These are phyloP conservation scores for Sinella curviseta DNA, from an alignment of 1,140 invertebrate species.

Conservation along the genomic window DNA sequence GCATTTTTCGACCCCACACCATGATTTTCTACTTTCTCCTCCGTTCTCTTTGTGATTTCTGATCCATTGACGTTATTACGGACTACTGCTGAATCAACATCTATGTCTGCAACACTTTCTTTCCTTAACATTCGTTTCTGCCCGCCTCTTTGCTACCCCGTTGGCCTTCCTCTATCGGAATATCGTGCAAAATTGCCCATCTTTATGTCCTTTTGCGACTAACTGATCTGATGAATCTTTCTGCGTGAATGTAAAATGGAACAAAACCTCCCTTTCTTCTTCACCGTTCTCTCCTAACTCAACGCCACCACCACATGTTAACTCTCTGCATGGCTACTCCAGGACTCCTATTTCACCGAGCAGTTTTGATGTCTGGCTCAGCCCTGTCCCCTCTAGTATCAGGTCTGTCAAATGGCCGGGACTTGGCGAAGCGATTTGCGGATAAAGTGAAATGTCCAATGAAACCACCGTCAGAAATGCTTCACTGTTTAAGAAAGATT, in stretches of 20 bases:
- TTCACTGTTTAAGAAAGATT: constrained; percentile 47
- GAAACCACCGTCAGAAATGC: constrained; percentile 47
- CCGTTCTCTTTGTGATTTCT: background rate
- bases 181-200: background rate
- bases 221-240: background rate
- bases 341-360: constrained; percentile 88
- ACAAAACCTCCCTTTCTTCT: constrained; percentile 4
- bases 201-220: background rate
- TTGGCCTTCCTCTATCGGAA: no score
- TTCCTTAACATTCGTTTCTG: background rate
- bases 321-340: constrained; percentile 40
- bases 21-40: no score
- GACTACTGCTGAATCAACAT: constrained; percentile 14
- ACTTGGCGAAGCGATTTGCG: constrained; percentile 47
- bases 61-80: background rate
- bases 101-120: background rate
- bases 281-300: no score
- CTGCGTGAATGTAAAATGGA: background rate
- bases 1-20: no score
- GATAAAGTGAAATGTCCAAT: constrained; percentile 42
- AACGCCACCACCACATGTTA: no score
- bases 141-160: background rate
- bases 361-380: constrained; percentile 91
- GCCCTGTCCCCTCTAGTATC: constrained; percentile 90
- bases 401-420: constrained; percentile 53